phyloP scores from a whole-genome alignment of 2,797 vertebrate species.

The Rhabdophis nuchalis region DNA sequence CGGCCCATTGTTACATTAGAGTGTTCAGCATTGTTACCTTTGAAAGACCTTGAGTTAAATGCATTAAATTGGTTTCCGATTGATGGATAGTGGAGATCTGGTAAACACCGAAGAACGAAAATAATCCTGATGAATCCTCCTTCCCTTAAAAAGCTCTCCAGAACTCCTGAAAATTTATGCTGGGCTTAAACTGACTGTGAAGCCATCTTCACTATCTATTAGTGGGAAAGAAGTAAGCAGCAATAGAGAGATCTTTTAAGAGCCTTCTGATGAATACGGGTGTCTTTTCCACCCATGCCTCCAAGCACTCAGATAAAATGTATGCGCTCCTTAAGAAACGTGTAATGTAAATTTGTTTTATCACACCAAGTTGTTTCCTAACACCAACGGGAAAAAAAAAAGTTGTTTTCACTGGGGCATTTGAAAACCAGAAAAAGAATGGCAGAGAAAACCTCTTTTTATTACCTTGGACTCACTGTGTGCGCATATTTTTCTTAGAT shows the following conservation, averaged over 20 bases:
- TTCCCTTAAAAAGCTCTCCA: background rate
- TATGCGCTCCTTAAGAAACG: background rate
- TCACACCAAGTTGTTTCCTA: background rate
- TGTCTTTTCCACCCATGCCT: background rate
- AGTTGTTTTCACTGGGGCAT: slow-evolving; percentile 18
- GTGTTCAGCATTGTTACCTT: background rate
- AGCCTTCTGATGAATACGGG: background rate
- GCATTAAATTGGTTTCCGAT: background rate
- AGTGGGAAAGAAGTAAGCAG: background rate
- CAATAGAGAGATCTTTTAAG: background rate
- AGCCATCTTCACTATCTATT: background rate
- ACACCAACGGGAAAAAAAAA: background rate
- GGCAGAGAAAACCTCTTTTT: background rate
- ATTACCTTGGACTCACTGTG: slow-evolving; percentile 17
- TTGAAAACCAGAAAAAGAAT: slow-evolving; percentile 35
- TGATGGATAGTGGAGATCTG: background rate
- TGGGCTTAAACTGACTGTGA: background rate
- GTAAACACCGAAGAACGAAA: background rate
- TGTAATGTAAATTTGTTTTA: slow-evolving; percentile 6
- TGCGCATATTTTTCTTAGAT: slow-evolving; percentile 22
- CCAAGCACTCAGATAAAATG: background rate
- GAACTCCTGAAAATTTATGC: background rate
- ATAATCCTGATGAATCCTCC: background rate
- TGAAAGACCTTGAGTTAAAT: background rate
- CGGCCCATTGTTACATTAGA: background rate